These are phyloP conservation scores for Pantherophis alleghaniensis DNA, from an alignment of 2,797 vertebrate species.

Conservation along the genomic window DNA sequence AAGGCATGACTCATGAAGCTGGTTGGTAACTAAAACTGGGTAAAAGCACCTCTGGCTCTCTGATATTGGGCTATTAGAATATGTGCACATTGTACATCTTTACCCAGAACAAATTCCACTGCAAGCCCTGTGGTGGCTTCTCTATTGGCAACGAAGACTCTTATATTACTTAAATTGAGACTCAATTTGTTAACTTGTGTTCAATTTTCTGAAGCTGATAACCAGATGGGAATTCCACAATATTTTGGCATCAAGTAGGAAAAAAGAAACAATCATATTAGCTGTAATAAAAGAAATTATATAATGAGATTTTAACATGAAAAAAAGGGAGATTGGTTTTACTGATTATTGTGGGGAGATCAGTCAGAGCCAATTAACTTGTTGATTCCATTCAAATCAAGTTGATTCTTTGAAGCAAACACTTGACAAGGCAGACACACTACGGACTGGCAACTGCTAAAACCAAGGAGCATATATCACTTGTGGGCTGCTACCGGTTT, in stretches of 20 bases:
- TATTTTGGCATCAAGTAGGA: not conserved
- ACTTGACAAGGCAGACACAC: not conserved
- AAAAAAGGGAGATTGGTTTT: not conserved
- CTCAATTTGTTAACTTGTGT: not conserved
- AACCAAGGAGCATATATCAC: not conserved
- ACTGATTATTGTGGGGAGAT: not conserved
- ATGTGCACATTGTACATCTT: not conserved
- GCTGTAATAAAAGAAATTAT: not conserved
- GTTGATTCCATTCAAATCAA: not conserved
- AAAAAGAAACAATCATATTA: not conserved
- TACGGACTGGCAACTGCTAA: not conserved
- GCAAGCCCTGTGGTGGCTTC: not conserved
- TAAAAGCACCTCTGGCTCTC: not conserved
- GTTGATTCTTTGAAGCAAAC: not conserved
- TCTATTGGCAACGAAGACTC: not conserved
- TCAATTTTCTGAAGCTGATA: not conserved
- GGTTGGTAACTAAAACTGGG: not conserved
- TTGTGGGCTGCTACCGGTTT: too few relatives aligned
- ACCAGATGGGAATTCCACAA: not conserved
- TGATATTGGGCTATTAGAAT: not conserved
- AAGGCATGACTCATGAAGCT: not conserved
- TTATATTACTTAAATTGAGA: not conserved
- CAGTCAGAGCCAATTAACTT: not conserved
- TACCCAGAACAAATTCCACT: not conserved
- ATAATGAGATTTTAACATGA: not conserved